These are phyloP conservation scores for Drosophila triauraria DNA, from an alignment of 1,140 invertebrate genomes.

Conservation along the genomic window DNA sequence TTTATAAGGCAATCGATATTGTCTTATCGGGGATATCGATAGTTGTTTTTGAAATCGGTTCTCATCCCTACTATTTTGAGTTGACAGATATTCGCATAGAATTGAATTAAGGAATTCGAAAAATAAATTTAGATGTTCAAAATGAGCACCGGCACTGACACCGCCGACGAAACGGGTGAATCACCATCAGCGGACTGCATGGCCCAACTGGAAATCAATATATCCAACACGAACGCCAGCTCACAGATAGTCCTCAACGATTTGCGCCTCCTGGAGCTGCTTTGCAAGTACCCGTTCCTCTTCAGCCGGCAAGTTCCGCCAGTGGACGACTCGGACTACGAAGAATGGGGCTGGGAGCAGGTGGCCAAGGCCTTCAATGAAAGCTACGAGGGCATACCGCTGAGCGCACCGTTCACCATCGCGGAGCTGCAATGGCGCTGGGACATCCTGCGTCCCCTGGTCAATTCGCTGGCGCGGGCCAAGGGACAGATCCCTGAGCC, in stretches of 20 bases:
- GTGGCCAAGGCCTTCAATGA: conserved; percentile 58
- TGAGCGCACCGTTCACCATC: conserved; percentile 35
- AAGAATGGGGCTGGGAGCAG: conserved; percentile 67
- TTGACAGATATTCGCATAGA: neutral
- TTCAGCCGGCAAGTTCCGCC: conserved; percentile 19
- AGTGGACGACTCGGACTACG: conserved; percentile 56
- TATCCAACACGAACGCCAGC: conserved; percentile 43
- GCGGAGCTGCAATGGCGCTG: conserved; percentile 61
- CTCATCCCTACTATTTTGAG: no score
- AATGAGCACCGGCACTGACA: conserved; percentile 26
- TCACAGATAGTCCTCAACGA: conserved; percentile 68
- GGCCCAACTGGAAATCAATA: conserved; percentile 35
- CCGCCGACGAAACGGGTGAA: neutral
- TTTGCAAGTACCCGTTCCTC: conserved; percentile 63
- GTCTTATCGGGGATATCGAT: no score
- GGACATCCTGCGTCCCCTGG: conserved; percentile 40
- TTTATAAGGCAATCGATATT: neutral
- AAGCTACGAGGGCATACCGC: conserved; percentile 31
- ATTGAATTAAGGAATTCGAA: no score
- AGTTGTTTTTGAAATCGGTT: no score
- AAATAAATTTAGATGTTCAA: neutral
- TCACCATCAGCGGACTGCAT: neutral
- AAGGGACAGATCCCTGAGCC: conserved; percentile 22
- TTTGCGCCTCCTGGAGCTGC: conserved; percentile 55
- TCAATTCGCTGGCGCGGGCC: conserved; percentile 25